These are phyloP conservation scores for Oreochromis tanganicae DNA, from an alignment of 2,113 vertebrate species.

Conservation along the genomic window DNA sequence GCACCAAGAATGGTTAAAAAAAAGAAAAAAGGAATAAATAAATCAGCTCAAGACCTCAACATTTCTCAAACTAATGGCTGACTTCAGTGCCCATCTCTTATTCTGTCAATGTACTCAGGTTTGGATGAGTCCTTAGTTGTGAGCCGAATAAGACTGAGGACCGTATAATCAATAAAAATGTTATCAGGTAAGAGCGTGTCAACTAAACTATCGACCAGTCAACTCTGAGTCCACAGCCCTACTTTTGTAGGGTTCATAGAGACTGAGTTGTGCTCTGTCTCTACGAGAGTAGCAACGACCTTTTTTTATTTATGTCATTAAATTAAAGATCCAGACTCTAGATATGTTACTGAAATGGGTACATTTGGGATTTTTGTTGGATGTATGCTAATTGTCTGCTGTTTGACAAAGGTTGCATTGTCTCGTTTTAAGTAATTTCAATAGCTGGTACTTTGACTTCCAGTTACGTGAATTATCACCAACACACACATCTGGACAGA, in stretches of 20 bases:
- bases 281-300: neutral
- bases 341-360: neutral
- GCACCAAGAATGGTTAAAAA: neutral
- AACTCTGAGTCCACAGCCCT: neutral
- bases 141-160: neutral
- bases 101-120: neutral
- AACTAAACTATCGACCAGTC: neutral
- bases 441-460: conserved; percentile 32
- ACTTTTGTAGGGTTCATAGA: neutral
- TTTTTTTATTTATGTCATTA: neutral
- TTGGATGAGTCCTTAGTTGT: neutral
- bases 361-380: neutral
- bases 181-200: neutral
- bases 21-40: neutral
- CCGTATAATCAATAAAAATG: neutral
- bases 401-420: conserved; percentile 2
- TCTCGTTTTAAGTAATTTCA: conserved; percentile 2
- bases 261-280: neutral
- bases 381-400: neutral
- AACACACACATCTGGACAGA: conserved; percentile 39
- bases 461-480: conserved; percentile 31
- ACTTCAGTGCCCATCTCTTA: neutral
- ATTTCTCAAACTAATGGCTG: neutral
- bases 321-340: neutral
- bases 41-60: neutral